Evolutionary conservation across 2,888 invertebrate species (phyloP), one percentile per base, ranked within the genome.

Genomic region (Metellina segmentata): DNA sequence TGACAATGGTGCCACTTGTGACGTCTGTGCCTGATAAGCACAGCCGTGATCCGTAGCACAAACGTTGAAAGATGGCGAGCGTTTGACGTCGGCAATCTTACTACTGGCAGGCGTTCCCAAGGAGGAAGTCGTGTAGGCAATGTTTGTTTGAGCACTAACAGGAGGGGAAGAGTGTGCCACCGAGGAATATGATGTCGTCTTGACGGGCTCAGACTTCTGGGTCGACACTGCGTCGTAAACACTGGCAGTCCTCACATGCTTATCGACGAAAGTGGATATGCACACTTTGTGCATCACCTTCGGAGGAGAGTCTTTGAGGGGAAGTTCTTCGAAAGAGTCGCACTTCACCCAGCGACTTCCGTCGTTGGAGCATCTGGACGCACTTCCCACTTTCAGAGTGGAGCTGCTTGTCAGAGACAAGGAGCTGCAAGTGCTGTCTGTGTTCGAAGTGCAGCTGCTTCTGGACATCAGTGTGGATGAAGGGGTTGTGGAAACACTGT

Each of bases 321-420:
- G 87, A 0, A 89, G 75, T 49, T 92, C 92, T 72, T 92, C 89
- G 72, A 92, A 92, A 9, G 89, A 89, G 72, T 92, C 89, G n/a
- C 89, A 89, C 53, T 89, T 89, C 6, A 89, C 72, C 89, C 89
- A 89, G 9, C 69, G 75, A 34, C 20, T 86, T 8, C 81, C 85
- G 19, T 88, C 88, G 74, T 81, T 91, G 0, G 83, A 79, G n/a
- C 74, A 69, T 34, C 52, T 70, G 0, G 82, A 74, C 7, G 52
- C 77, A 7, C 82, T 79, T 48, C 85, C 88, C 7, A 90, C 85
- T 75, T 93, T 93, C 11, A 93, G 75, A 16, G 94, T 94, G 16
- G 94, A 94, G 13, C 93, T 93, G 70, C 94, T 94, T 13, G 94
- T 93, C 51, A 94, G 93, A 4, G 94, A 94, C 13, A 94, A 93